These are phyloP conservation scores for Diorhabda elongata DNA, from an alignment of 1,140 invertebrate genomes.

Conservation along the genomic window DNA sequence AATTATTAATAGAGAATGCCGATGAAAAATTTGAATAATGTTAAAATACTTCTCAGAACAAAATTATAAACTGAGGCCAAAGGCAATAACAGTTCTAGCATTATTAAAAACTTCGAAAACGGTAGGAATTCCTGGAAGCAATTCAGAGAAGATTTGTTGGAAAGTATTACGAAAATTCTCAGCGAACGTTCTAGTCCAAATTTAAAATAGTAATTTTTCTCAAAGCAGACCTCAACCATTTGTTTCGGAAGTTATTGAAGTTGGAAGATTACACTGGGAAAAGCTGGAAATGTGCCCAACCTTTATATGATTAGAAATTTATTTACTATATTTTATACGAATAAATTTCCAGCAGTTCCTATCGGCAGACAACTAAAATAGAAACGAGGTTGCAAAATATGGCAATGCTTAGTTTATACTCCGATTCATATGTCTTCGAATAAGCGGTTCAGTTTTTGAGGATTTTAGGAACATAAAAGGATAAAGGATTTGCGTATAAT, in stretches of 20 bases:
- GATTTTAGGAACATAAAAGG: no score
- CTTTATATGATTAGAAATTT: conserved; percentile 13
- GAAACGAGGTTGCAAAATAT: not conserved
- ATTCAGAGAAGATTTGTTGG: conserved; percentile 2
- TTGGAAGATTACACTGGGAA: conserved; percentile 7
- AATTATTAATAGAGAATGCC: no score
- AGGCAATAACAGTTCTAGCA: no score
- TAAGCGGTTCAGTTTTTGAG: no score
- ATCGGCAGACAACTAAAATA: not conserved
- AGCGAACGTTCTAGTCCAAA: not conserved
- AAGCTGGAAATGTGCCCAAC: conserved; percentile 12
- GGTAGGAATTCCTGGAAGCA: not conserved
- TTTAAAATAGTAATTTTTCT: conserved; percentile 15
- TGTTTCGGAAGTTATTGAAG: conserved; percentile 13
- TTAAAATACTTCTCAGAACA: no score
- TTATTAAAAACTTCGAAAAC: not conserved
- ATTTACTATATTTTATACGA: conserved; percentile 1
- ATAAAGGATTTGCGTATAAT: no score
- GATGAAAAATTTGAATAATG: no score
- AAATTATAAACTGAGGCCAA: no score
- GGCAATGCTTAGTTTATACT: no score
- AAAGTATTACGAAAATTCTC: conserved; percentile 1
- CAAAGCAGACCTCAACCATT: not conserved
- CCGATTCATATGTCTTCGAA: no score
- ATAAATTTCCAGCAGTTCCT: not conserved